Evolutionary conservation across 2,113 vertebrate genomes (phyloP), one percentile per base, ranked within the genome.

Genomic region (Phalacrocorax aristotelis): DNA sequence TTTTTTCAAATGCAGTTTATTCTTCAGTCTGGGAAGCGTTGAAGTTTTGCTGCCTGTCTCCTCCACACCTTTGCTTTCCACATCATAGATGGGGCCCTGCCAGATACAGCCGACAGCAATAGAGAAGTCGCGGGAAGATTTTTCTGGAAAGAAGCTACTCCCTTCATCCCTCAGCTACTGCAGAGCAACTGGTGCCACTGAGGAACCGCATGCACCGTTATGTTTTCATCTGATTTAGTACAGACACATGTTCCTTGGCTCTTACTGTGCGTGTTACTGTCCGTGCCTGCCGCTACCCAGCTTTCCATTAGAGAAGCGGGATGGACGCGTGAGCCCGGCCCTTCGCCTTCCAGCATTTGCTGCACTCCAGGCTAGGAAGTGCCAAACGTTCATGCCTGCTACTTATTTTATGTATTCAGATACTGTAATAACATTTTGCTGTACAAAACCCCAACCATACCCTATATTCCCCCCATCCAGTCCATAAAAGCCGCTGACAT

Each of bases 81-180:
- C 20, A 34, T 13, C 40, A 30, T 1, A 42, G 51, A 36, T 13
- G 40, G 46, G 22, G 17, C 34, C 44, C 9, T 36, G 46, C 25
- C 74, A 68, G 36, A 9, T 8, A 55, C 14, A 46, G 51, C 6
- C 1, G 3, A 20, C 3, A 26, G 32, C 46, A 62, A 2, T 1
- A 78, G 21, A 0, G 1, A 30, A 26, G 32, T 44, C 38, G 29
- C 1, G 0, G 1, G 2, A 26, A 58, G 20, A 5, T 77, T 76
- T 58, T 49, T 65, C 87, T 54, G 15, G 26, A 29, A 26, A 32
- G 48, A 52, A 90, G 20, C 13, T 55, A 7, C 7, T 57, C n/a
- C 54, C 23, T 57, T 27, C 70, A 55, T 40, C 40, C 60, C 65
- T 74, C 83, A 16, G 2, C n/a, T 40, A 2, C 2, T 8, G 49